Conservation (phyloP, 2,888 invertebrate genomes). For the Drosophila subquinaria region DNA sequence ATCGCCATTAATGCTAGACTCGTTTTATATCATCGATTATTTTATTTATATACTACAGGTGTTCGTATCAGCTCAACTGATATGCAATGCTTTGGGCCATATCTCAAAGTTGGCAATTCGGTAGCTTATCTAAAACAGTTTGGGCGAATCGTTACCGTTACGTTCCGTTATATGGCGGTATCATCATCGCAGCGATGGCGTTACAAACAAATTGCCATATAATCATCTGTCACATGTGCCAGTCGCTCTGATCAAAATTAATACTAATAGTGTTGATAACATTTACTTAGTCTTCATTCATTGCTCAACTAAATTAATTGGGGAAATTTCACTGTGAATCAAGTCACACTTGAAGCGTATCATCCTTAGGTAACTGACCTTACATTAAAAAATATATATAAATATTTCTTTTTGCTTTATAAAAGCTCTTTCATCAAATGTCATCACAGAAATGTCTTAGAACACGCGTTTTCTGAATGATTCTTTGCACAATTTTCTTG, state of each 20-base stretch:
- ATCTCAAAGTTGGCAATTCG: slow-evolving; percentile 36
- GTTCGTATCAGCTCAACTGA: slow-evolving; percentile 39
- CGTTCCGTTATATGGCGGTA: slow-evolving; percentile 14
- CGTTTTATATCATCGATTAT: slow-evolving; percentile 56
- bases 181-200: slow-evolving; percentile 17
- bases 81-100: slow-evolving; percentile 36
- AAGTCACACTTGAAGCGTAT: not conserved
- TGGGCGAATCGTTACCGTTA: slow-evolving; percentile 13
- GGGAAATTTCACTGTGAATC: not conserved
- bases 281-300: slow-evolving; percentile 3
- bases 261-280: slow-evolving; percentile 17
- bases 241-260: slow-evolving; percentile 11
- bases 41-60: slow-evolving; percentile 35
- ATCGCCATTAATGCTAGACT: slow-evolving; percentile 10
- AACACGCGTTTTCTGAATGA: slow-evolving; percentile 59
- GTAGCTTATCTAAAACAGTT: slow-evolving; percentile 53
- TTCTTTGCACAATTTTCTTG: slow-evolving; percentile 24
- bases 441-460: slow-evolving; percentile 6
- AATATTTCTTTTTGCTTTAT: not conserved
- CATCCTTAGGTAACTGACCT: slow-evolving; percentile 46
- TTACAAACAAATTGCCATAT: slow-evolving; percentile 50
- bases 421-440: slow-evolving; percentile 19
- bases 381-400: slow-evolving; percentile 3
- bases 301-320: slow-evolving; percentile 4
- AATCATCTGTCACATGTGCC: slow-evolving; percentile 42